These are phyloP conservation scores for Ascidia mentula DNA, from an alignment of 23 tunicate genomes.

Conservation along the genomic window DNA sequence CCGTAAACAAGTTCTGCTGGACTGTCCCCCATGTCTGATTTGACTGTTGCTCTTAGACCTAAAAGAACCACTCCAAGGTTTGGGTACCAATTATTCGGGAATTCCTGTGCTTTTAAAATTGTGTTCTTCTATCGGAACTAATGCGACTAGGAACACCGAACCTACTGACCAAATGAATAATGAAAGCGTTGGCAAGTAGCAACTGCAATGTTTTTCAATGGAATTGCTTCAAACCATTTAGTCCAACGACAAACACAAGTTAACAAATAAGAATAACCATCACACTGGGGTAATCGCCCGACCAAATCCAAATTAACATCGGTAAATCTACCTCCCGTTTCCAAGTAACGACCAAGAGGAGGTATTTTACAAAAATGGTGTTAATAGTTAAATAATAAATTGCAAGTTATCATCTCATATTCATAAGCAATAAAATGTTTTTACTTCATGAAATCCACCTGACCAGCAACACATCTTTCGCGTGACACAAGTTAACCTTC, in stretches of 20 bases:
- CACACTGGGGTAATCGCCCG: conserved; percentile 32
- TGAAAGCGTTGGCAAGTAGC: conserved; percentile 33
- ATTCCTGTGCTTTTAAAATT: conserved; percentile 32
- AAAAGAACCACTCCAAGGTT: too few relatives aligned
- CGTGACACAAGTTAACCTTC: too few relatives aligned
- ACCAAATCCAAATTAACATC: conserved; percentile 35
- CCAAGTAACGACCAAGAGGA: neutral
- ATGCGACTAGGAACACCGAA: conserved; percentile 23
- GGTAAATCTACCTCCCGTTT: conserved; percentile 1
- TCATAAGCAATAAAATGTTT: too few relatives aligned
- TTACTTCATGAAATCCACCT: too few relatives aligned
- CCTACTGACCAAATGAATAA: conserved; percentile 19
- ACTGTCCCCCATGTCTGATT: neutral
- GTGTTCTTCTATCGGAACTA: conserved; percentile 27
- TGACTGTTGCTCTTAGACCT: conserved; percentile 13
- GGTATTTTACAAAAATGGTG: too few relatives aligned
- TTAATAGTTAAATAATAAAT: too few relatives aligned
- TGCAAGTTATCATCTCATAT: too few relatives aligned
- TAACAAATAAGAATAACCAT: conserved; percentile 19
- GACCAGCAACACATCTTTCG: too few relatives aligned
- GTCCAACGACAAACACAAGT: conserved; percentile 22
- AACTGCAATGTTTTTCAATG: conserved; percentile 35
- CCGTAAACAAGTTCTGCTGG: conserved; percentile 26
- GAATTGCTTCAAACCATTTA: conserved; percentile 22
- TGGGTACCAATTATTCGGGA: conserved; percentile 16